phyloP scores from a whole-genome alignment of 92 coral and sea anemone genomes.

The Paramuricea clavata region DNA sequence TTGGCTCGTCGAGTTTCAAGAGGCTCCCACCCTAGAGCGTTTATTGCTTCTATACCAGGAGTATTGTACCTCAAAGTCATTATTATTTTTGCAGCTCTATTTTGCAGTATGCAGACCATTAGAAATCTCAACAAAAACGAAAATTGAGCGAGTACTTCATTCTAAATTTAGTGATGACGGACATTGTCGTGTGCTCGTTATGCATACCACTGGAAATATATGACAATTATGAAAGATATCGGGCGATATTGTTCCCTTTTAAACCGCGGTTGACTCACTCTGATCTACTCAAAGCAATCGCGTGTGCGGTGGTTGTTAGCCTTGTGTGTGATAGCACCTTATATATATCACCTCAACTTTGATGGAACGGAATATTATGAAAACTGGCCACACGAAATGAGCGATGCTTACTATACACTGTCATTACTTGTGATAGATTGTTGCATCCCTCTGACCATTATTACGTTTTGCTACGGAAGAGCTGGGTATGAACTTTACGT shows the following conservation, averaged over 20 bases:
- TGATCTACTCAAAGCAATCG: conserved; percentile 66
- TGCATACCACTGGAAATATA: conserved; percentile 88
- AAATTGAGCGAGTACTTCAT: conserved; percentile 91
- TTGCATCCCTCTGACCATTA: conserved; percentile 37
- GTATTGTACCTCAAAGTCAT: too few relatives aligned
- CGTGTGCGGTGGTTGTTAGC: conserved; percentile 78
- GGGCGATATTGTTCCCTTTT: conserved; percentile 85
- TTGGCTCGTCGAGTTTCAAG: too few relatives aligned
- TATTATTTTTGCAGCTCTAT: too few relatives aligned
- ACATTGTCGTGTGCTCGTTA: conserved; percentile 71
- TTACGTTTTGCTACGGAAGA: conserved; percentile 21
- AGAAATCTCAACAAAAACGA: conserved; percentile 75
- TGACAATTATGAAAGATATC: conserved; percentile 84
- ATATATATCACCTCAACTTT: conserved; percentile 71
- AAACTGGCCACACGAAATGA: conserved; percentile 70
- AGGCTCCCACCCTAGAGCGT: too few relatives aligned
- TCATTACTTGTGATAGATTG: conserved; percentile 24
- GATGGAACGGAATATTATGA: conserved; percentile 68
- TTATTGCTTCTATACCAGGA: too few relatives aligned
- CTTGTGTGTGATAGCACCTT: conserved; percentile 78
- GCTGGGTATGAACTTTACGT: conserved; percentile 16
- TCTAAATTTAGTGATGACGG: conserved; percentile 85
- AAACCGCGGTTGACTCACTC: conserved; percentile 79
- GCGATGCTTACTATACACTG: conserved; percentile 48
- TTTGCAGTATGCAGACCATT: too few relatives aligned